Base-by-base conservation (phyloP, 2,888 invertebrate species). In the Eristalis arbustorum region DNA sequence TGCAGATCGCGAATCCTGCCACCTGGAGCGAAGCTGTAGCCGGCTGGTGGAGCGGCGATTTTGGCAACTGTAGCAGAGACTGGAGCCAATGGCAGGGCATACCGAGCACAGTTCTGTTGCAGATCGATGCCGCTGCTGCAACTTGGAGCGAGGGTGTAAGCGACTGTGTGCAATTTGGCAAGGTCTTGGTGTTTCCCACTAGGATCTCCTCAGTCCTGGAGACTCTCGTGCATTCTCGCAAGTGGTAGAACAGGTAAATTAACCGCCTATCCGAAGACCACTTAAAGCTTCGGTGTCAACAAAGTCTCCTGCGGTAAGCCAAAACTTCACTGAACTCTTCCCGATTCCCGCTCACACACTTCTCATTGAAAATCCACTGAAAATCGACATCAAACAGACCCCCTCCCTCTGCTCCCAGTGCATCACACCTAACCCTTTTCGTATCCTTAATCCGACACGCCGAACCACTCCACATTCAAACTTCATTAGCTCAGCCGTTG, bases 41-140 rank as follows among this genome's bases (percentile, higher is more conserved):
- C n/a, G n/a, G n/a, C n/a, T n/a, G n/a, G n/a, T n/a, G n/a, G 64
- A 81, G 68, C 69, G 25, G 68, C 49, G 8, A 80, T 28, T 8
- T 42, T 56, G 18, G 88, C 63, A 34, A 56, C n/a, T 49, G 59
- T 25, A 34, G 74, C 59, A 57, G 49, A 18, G 18, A 49, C 18
- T 8, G 49, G 49, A 25, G 49, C 67, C 18, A 79, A 80, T 95
- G 10, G 95, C 95, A 92, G 95, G 95, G 77, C 74, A 89, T 94
- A 94, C 0, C 95, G 71, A n/a, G 80, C 69, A 62, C 82, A 82
- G 61, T 87, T 88, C 56, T 88, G 85, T 2, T 87, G 83, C 2
- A 88, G 75, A 25, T 88, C 81, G 18, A 88, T 72, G 37, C 84
- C 88, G 42, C 84, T 80, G 25, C 84, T 77, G n/a, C 72, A 71